Conservation (phyloP, 1,140 invertebrate species). For the Drosophila dunni region DNA sequence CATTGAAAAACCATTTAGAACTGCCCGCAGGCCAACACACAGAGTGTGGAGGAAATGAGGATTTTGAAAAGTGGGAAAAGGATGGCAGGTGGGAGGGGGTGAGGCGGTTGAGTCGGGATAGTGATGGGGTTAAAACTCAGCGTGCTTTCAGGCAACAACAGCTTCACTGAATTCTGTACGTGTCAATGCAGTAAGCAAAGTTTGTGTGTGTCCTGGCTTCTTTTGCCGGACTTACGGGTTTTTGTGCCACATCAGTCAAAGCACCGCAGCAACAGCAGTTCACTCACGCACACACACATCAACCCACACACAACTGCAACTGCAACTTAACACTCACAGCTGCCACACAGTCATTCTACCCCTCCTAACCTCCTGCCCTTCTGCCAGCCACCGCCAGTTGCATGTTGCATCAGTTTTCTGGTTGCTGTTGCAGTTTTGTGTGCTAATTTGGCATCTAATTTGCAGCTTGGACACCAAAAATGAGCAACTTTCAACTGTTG, state of each 20-base stretch:
- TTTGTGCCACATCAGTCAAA: conserved; percentile 76
- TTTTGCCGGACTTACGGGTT: conserved; percentile 44
- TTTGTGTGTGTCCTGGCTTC: conserved; percentile 43
- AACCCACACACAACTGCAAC: not conserved
- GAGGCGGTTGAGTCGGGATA: not conserved
- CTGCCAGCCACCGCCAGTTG: not conserved
- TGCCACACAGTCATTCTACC: conserved; percentile 5
- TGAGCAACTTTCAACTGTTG: conserved; percentile 56
- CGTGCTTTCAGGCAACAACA: conserved; percentile 27
- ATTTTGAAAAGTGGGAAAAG: not conserved
- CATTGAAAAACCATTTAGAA: conserved; percentile 78
- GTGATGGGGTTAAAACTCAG: conserved; percentile 3
- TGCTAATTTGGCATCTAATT: conserved; percentile 81
- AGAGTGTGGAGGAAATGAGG: not conserved
- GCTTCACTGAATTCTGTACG: conserved; percentile 47
- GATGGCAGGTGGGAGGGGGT: too few relatives aligned
- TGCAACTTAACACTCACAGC: conserved; percentile 42
- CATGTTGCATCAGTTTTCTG: conserved; percentile 33
- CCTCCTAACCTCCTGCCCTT: not conserved
- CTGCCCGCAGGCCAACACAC: conserved; percentile 50
- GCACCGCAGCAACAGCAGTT: conserved; percentile 68
- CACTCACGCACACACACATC: conserved; percentile 3
- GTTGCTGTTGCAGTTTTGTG: conserved; percentile 64
- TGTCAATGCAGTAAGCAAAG: conserved; percentile 65
- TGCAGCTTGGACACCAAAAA: conserved; percentile 70